Percentiles rank a stretch among this genome's conserved stretches.
Conservation (phyloP, 2,888 invertebrate species). For the Ophion ellenae region DNA sequence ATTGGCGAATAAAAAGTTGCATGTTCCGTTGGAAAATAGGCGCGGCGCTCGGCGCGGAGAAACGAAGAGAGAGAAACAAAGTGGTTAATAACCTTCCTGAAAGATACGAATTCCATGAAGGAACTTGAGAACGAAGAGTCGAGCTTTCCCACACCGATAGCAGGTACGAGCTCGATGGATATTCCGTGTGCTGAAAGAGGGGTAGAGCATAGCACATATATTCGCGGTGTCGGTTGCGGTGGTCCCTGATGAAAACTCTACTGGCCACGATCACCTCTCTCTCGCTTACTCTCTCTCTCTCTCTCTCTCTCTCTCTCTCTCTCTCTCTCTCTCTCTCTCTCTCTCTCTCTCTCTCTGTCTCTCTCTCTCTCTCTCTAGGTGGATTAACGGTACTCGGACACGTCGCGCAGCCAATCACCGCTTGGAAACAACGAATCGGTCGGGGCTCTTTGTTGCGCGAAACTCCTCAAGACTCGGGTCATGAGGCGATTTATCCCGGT, state of each 20-base stretch:
- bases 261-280: constrained; percentile 71
- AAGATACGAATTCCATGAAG: constrained; percentile 64
- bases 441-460: constrained; percentile 30
- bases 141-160: constrained; percentile 65
- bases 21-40: constrained; percentile 62
- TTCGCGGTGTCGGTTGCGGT: constrained; percentile 65
- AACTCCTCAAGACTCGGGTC: constrained; percentile 52
- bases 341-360: constrained; percentile 42
- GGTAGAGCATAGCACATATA: constrained; percentile 48
- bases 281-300: constrained; percentile 4
- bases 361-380: constrained; percentile 64
- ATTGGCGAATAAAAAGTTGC: constrained; percentile 36
- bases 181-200: constrained; percentile 33
- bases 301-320: constrained; percentile 54
- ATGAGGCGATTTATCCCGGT: constrained; percentile 47
- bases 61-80: constrained; percentile 45
- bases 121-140: constrained; percentile 56
- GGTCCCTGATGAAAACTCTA: constrained; percentile 77
- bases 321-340: not conserved
- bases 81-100: constrained; percentile 60
- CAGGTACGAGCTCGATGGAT: constrained; percentile 50
- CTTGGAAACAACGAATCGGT: constrained; percentile 65
- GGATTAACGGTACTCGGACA: constrained; percentile 80
- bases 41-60: constrained; percentile 42
- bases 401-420: constrained; percentile 76